These are phyloP conservation scores for Erpornis zantholeuca DNA, from an alignment of 2,113 vertebrate species.

Conservation along the genomic window DNA sequence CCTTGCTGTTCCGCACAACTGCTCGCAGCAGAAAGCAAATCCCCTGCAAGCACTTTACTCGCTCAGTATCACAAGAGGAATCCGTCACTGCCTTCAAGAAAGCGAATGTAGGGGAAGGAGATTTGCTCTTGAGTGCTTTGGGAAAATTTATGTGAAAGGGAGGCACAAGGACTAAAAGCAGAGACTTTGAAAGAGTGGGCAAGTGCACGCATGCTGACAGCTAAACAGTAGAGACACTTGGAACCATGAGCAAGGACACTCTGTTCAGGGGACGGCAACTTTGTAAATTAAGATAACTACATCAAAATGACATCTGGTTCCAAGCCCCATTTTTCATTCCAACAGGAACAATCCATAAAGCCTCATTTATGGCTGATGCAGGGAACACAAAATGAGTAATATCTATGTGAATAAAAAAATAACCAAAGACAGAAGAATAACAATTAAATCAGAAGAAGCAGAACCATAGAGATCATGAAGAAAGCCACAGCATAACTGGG, in stretches of 20 bases:
- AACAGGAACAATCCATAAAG: neutral
- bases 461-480: neutral
- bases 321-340: conserved; percentile 10
- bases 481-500: neutral
- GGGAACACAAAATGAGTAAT: neutral
- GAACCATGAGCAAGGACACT: neutral
- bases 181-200: neutral
- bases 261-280: conserved; percentile 13
- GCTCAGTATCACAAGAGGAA: neutral
- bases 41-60: neutral
- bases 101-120: neutral
- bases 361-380: neutral
- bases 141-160: conserved; percentile 34
- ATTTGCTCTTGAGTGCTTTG: neutral
- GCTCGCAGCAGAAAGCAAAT: neutral
- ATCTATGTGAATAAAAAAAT: neutral
- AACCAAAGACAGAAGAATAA: neutral
- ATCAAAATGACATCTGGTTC: neutral
- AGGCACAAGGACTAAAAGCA: conserved; percentile 3
- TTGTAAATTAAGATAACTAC: conserved; percentile 2
- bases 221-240: neutral
- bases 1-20: neutral
- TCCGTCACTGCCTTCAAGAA: neutral
- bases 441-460: neutral
- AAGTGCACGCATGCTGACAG: neutral